A percentile compares a stretch with the other conserved stretches of the same genome.
Conservation (phyloP, 2,797 vertebrate genomes). For the Falco concolor region DNA sequence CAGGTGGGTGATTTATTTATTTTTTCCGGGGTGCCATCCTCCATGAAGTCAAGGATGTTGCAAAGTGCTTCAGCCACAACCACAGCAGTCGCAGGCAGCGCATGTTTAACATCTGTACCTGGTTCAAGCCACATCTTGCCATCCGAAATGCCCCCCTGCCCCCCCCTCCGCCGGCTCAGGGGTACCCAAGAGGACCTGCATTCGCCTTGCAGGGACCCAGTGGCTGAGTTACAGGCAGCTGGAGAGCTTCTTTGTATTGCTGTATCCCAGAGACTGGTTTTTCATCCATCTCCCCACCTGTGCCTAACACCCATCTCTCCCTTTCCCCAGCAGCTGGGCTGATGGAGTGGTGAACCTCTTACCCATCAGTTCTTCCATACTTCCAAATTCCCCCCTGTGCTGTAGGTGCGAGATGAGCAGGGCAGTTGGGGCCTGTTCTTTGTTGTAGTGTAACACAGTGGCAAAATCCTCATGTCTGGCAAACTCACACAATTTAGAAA, state of each 20-base stretch:
- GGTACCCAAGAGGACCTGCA: neutral
- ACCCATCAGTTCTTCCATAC: neutral
- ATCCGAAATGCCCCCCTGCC: neutral
- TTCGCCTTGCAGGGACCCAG: neutral
- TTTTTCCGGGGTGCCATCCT: neutral
- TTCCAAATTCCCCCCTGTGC: neutral
- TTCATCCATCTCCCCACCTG: neutral
- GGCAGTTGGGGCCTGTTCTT: neutral
- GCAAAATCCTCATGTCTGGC: neutral
- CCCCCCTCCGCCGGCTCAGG: too few species aligned
- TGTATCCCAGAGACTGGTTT: neutral
- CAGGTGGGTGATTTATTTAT: fast-evolving
- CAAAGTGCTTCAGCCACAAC: neutral
- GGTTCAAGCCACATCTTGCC: neutral
- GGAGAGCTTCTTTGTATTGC: neutral
- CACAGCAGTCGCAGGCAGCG: neutral
- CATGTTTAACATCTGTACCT: neutral
- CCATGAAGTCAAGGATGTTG: fast-evolving
- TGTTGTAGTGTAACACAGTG: fast-evolving
- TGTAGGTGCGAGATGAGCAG: neutral
- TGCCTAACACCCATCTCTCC: too few species aligned
- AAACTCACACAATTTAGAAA: neutral
- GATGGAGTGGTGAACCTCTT: neutral
- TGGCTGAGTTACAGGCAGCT: neutral
- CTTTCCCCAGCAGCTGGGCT: neutral